These are phyloP conservation scores for Paracyclopina nana DNA, from an alignment of 1,140 invertebrate genomes.

Conservation along the genomic window DNA sequence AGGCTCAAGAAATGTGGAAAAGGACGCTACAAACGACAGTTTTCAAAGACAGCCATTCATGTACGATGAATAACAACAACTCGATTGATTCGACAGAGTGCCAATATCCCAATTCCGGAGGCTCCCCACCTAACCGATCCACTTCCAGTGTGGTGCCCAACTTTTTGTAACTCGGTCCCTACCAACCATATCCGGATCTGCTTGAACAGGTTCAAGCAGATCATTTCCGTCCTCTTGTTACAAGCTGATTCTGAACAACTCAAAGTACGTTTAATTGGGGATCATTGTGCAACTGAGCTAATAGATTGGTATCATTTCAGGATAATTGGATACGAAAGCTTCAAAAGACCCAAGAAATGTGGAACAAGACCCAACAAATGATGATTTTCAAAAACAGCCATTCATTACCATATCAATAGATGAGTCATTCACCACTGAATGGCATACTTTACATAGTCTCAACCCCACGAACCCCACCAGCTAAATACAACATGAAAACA, in stretches of 20 bases:
- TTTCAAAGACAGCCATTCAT: constrained; percentile 12
- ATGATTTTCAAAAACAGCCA: constrained; percentile 9
- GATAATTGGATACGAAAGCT: constrained; percentile 5
- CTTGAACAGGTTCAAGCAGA: constrained; percentile 35
- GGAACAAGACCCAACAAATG: constrained; percentile 4
- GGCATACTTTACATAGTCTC: too few species aligned
- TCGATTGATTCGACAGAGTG: too few species aligned
- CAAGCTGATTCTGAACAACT: constrained; percentile 26
- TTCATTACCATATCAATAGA: too few species aligned
- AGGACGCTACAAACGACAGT: constrained; percentile 3
- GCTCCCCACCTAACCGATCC: too few species aligned
- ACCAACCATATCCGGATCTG: constrained; percentile 37
- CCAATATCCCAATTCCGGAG: too few species aligned
- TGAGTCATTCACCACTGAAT: too few species aligned
- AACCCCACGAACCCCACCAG: too few species aligned
- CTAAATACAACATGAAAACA: too few species aligned
- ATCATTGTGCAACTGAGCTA: neutral
- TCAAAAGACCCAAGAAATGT: constrained; percentile 6
- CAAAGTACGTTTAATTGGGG: constrained; percentile 24
- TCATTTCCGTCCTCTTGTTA: constrained; percentile 29
- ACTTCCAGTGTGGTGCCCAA: too few species aligned
- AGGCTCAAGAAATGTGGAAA: constrained; percentile 12
- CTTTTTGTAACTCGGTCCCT: too few species aligned
- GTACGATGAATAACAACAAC: too few species aligned
- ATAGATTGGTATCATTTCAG: neutral